Conservation (phyloP, 1,140 invertebrate species). For the Phymorhynchus buccinoides region DNA sequence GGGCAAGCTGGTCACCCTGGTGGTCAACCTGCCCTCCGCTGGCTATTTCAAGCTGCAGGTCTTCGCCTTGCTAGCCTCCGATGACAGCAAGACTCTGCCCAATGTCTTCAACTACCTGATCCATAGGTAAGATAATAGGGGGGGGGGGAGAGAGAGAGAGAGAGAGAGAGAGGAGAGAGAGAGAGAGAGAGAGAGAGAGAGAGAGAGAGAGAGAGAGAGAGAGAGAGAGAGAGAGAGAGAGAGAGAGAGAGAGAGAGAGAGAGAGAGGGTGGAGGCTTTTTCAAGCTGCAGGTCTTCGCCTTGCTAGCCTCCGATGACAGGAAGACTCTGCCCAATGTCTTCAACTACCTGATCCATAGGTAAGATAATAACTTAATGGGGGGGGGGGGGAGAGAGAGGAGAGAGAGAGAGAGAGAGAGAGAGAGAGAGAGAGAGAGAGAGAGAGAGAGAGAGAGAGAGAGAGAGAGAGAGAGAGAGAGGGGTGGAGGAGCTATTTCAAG, state of each 20-base stretch:
- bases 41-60: constrained; percentile 72
- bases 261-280: constrained; percentile 52
- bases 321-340: constrained; percentile 70
- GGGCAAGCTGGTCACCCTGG: constrained; percentile 53
- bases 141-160: too few species aligned
- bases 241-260: too few species aligned
- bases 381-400: too few species aligned
- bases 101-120: constrained; percentile 72
- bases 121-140: constrained; percentile 4
- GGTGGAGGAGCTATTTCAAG: constrained; percentile 71
- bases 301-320: constrained; percentile 64
- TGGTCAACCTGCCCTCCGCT: constrained; percentile 59
- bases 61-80: constrained; percentile 64
- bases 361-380: too few species aligned
- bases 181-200: too few species aligned
- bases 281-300: constrained; percentile 71
- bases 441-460: too few species aligned
- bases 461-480: too few species aligned
- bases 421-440: too few species aligned
- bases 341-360: constrained; percentile 69
- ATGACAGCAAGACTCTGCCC: constrained; percentile 68
- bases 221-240: too few species aligned
- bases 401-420: too few species aligned
- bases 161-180: too few species aligned
- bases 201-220: too few species aligned